Evolutionary conservation across 2,888 invertebrate species (phyloP).

Genomic region (Eustalomyia histrio): DNA sequence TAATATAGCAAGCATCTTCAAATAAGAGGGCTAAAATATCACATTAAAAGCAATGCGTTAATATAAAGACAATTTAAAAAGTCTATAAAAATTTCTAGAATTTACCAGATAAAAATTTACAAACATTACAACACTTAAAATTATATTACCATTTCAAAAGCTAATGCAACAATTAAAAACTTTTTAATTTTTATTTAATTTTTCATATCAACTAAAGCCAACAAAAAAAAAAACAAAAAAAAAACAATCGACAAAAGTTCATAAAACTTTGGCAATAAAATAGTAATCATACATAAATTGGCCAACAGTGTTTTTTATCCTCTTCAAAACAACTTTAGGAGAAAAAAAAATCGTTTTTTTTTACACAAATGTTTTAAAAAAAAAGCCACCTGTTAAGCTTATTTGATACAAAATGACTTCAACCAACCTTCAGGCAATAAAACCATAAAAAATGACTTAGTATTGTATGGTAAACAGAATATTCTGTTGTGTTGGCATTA

Average conservation of each 20-base stretch:
- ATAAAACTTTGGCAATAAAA: constrained; percentile 76
- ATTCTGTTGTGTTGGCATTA: constrained; percentile 49
- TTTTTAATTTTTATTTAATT: constrained; percentile 55
- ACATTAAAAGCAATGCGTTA: not conserved
- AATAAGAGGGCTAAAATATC: not conserved
- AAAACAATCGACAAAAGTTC: constrained; percentile 41
- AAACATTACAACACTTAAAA: not conserved
- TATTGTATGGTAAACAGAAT: constrained; percentile 43
- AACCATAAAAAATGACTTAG: constrained; percentile 77
- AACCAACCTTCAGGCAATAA: constrained; percentile 62
- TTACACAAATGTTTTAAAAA: not conserved
- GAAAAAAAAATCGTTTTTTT: constrained; percentile 36
- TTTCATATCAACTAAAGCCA: constrained; percentile 38
- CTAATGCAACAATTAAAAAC: constrained; percentile 45
- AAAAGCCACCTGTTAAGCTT: constrained; percentile 74
- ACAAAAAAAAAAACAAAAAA: constrained; percentile 11
- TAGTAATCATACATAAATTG: constrained; percentile 75
- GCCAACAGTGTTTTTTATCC: constrained; percentile 20
- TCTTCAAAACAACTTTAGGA: constrained; percentile 7
- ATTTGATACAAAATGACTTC: constrained; percentile 44
- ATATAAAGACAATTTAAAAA: constrained; percentile 17
- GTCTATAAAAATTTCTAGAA: not conserved
- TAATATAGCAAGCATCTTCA: constrained; percentile 9
- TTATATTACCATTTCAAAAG: not conserved
- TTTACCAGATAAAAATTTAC: not conserved